A percentile compares a stretch with the other conserved stretches of the same genome.
phyloP scores from a whole-genome alignment of 2,888 invertebrate genomes.

The Lithophane socia region DNA sequence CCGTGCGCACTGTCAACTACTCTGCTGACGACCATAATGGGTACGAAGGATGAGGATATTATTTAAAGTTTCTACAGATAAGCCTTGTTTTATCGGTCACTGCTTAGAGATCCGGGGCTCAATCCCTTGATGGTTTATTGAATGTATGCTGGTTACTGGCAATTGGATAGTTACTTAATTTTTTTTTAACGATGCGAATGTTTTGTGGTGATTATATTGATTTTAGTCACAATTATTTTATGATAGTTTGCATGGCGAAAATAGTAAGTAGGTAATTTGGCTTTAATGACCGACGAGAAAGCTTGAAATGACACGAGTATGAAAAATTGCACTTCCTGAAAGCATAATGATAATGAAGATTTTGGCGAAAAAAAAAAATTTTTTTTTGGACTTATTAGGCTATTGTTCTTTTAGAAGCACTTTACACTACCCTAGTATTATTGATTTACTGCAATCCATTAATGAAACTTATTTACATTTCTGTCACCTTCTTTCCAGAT shows the following conservation, averaged over 20 bases:
- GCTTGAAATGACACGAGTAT: neutral
- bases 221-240: neutral
- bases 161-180: neutral
- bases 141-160: neutral
- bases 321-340: neutral
- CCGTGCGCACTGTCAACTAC: constrained; percentile 91
- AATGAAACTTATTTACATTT: neutral
- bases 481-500: constrained; percentile 78
- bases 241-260: neutral
- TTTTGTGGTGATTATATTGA: neutral
- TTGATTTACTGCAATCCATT: neutral
- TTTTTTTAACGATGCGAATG: neutral
- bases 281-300: neutral
- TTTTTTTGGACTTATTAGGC: neutral
- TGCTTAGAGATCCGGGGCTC: neutral
- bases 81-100: neutral
- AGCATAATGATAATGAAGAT: neutral
- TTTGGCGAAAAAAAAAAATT: neutral
- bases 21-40: constrained; percentile 91
- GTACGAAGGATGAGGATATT: constrained; percentile 71
- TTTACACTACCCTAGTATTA: neutral
- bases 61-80: neutral
- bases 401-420: neutral
- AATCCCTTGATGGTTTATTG: neutral
- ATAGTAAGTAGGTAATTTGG: neutral